Conservation (phyloP, 1,140 invertebrate genomes). For the Lucilia sericata region DNA sequence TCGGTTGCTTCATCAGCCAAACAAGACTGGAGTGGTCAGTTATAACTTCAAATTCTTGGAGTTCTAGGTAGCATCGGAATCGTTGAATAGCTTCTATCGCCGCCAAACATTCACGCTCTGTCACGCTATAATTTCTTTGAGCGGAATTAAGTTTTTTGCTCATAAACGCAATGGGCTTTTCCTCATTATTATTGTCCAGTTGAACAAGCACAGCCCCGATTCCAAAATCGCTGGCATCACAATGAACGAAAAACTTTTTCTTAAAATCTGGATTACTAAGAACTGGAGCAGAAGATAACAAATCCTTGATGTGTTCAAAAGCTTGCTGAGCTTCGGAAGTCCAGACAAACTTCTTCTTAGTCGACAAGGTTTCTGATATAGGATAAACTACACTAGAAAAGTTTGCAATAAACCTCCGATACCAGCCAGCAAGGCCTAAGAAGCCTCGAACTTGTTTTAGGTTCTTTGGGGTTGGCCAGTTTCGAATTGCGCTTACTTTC, state of each 20-base stretch:
- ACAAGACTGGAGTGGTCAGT: constrained; percentile 56
- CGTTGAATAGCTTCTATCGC: constrained; percentile 46
- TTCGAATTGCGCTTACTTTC: neutral
- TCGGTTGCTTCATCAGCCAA: constrained; percentile 64
- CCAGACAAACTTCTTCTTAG: neutral
- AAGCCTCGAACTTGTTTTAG: neutral
- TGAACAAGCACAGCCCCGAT: constrained; percentile 51
- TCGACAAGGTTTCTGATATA: neutral
- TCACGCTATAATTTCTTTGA: constrained; percentile 46
- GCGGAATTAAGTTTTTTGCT: constrained; percentile 45
- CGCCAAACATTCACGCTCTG: constrained; percentile 46
- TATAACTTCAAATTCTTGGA: constrained; percentile 64
- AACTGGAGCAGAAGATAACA: constrained; percentile 47
- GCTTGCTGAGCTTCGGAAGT: neutral
- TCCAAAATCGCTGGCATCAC: constrained; percentile 50
- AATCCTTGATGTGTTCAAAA: neutral
- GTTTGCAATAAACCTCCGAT: neutral
- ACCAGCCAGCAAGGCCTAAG: neutral
- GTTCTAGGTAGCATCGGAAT: constrained; percentile 52
- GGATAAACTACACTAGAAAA: constrained; percentile 18
- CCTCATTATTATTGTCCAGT: constrained; percentile 38
- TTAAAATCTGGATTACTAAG: constrained; percentile 50
- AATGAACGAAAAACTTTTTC: constrained; percentile 48
- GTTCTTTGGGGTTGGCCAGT: constrained; percentile 2
- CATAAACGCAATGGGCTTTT: constrained; percentile 44